Evolutionary conservation across 2,888 invertebrate genomes (phyloP).

Genomic region (Caenorhabditis sp.): DNA sequence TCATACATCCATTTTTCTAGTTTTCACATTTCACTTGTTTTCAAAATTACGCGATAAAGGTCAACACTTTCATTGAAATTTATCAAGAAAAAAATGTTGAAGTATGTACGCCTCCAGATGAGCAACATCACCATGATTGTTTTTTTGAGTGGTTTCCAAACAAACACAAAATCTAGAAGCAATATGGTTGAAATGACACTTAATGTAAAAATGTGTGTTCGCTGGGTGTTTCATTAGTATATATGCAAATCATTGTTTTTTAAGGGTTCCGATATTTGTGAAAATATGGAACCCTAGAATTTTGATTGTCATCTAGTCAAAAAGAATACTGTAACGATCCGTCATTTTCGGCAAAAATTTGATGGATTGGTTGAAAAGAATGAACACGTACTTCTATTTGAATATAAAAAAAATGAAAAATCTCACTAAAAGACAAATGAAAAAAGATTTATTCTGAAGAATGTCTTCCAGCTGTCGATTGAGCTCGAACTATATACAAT

Average conservation of each 20-base stretch:
- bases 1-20: no score
- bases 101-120: not conserved
- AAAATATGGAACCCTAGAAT: no score
- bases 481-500: conserved; percentile 18
- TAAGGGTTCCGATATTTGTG: no score
- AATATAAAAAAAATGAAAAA: not conserved
- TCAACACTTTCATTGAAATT: no score
- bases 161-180: not conserved
- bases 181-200: not conserved
- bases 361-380: not conserved
- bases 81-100: not conserved
- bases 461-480: conserved; percentile 22
- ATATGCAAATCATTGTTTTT: no score
- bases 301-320: no score
- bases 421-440: conserved; percentile 8
- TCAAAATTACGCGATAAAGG: no score
- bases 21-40: no score
- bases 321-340: no score
- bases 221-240: not conserved
- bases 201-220: not conserved
- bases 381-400: not conserved
- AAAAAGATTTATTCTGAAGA: not conserved
- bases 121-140: not conserved
- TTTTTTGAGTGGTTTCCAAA: not conserved
- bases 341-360: not conserved